These are phyloP conservation scores for Zoanthus sansibaricus DNA, from an alignment of 92 coral and sea anemone species.

Conservation along the genomic window DNA sequence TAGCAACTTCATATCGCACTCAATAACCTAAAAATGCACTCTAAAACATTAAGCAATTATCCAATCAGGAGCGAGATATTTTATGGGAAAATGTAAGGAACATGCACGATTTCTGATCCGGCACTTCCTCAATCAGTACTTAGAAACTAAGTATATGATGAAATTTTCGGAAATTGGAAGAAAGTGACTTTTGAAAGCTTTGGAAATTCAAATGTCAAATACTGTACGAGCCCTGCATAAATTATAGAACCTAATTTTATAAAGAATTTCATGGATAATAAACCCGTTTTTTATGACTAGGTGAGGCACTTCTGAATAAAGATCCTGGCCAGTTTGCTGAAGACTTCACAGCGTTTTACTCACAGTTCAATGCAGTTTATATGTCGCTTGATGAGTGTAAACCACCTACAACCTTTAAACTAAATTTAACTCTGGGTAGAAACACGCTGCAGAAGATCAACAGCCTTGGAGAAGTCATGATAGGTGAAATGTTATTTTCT, in stretches of 20 bases:
- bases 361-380: conserved; percentile 44
- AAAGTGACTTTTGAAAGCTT: no score
- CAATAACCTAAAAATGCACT: no score
- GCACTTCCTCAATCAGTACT: no score
- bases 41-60: no score
- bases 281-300: conserved; percentile 11
- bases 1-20: no score
- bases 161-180: no score
- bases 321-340: conserved; percentile 51
- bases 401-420: conserved; percentile 1
- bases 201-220: no score
- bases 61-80: no score
- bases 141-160: no score
- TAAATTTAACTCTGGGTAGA: conserved; percentile 24
- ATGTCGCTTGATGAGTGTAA: conserved; percentile 10
- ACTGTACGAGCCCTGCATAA: not conserved
- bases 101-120: no score
- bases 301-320: conserved; percentile 53
- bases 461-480: conserved; percentile 33
- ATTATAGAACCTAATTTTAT: not conserved
- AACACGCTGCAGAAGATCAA: conserved; percentile 36
- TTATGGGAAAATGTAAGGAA: no score
- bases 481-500: not conserved
- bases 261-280: not conserved
- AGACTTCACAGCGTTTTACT: conserved; percentile 54